Evolutionary conservation across 2,113 vertebrate genomes (phyloP), one percentile per base, ranked within the genome.

Genomic region (Solea solea): DNA sequence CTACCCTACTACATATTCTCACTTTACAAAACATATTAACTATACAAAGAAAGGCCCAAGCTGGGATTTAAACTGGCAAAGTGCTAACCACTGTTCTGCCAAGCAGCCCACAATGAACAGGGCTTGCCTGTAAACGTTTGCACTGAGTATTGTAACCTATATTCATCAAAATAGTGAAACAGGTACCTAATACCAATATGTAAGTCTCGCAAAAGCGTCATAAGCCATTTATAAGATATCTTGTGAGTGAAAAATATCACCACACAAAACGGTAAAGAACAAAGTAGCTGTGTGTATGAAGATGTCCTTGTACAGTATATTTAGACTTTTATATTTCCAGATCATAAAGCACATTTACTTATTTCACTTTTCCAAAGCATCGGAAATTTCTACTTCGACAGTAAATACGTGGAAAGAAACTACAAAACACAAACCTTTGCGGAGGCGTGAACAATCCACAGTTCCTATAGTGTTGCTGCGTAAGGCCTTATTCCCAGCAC

Each of bases 401-500:
- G 28, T 4, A 46, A 53, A 3, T 52, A 27, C 10, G 3, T 4
- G n/a, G 49, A 48, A 48, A 48, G 6, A 7, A n/a, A 8, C 4
- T 7, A n/a, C 7, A 42, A 34, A 34, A 42, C 9, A 86, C 93
- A 85, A 88, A 98, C 98, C 98, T 98, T 96, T 98, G 3, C 95
- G 92, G 53, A 97, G 88, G 66, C 95, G 93, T 60, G 94, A 95
- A 53, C 95, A 44, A 69, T 99, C 97, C 90, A 94, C 91, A 0
- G 96, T 96, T 63, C 96, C 96, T 42, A 98, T 95, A 66, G 97
- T 98, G 84, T 98, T 97, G 45, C 96, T 98, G 66, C 96, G 95
- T 0, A 95, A 92, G 0, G 95, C 91, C 0, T 95, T 95, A 84
- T 89, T 74, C 52, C 94, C 95, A 0, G 91, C 80, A 8, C 92